These are phyloP conservation scores for Adelognathus sp. DNA, from an alignment of 2,888 invertebrate genomes.

Conservation along the genomic window DNA sequence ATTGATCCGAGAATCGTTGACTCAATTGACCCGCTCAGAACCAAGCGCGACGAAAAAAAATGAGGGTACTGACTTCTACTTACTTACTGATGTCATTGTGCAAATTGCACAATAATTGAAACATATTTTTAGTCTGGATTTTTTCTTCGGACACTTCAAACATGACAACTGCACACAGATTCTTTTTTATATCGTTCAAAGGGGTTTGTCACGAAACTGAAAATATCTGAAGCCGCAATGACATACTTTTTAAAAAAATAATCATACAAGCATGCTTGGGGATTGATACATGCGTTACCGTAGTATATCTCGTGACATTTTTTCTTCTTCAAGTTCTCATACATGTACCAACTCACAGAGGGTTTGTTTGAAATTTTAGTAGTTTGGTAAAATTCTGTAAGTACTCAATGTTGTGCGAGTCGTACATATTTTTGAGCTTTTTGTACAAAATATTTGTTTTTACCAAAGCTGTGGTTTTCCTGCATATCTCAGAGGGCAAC, in stretches of 20 bases:
- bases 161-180: neutral
- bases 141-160: neutral
- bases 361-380: too few relatives aligned
- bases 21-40: neutral
- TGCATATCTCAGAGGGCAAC: too few relatives aligned
- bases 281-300: too few relatives aligned
- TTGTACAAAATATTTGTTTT: neutral
- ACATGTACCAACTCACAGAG: too few relatives aligned
- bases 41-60: neutral
- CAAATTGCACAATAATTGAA: slow-evolving; percentile 49
- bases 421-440: neutral
- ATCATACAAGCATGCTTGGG: too few relatives aligned
- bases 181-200: too few relatives aligned
- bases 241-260: too few relatives aligned
- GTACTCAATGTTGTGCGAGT: neutral
- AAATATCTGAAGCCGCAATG: too few relatives aligned
- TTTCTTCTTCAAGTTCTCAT: too few relatives aligned
- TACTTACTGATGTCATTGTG: neutral
- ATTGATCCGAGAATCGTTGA: neutral
- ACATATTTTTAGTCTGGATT: slow-evolving; percentile 12
- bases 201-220: too few relatives aligned
- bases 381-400: neutral
- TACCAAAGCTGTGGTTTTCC: too few relatives aligned
- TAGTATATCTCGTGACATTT: too few relatives aligned
- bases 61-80: neutral